These are phyloP conservation scores for Bhutanitis thaidina DNA, from an alignment of 2,888 invertebrate genomes.

Conservation along the genomic window DNA sequence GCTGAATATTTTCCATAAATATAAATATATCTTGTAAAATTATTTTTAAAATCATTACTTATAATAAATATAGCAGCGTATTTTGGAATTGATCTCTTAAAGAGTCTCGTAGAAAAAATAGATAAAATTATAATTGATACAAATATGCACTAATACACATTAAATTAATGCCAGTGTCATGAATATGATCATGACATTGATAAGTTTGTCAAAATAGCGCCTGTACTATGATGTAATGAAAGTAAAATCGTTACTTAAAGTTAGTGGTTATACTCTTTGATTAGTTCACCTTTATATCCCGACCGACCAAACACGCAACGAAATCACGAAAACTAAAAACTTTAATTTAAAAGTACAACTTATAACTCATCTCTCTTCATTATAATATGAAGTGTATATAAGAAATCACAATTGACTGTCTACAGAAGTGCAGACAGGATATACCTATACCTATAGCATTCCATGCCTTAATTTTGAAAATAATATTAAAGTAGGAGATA, in stretches of 20 bases:
- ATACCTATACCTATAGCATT: slow-evolving; percentile 36
- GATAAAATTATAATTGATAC: slow-evolving; percentile 21
- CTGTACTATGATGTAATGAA: not conserved
- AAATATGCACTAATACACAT: not conserved
- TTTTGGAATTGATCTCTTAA: slow-evolving; percentile 40
- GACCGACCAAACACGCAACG: slow-evolving; percentile 37
- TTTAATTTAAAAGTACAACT: slow-evolving; percentile 8
- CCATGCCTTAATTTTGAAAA: slow-evolving; percentile 45
- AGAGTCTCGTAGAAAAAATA: slow-evolving; percentile 29
- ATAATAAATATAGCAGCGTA: slow-evolving; percentile 8
- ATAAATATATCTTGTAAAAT: not conserved
- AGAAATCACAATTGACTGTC: not conserved
- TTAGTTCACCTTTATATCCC: slow-evolving; percentile 15
- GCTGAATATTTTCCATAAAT: not conserved
- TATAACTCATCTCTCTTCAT: not conserved
- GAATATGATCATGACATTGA: not conserved
- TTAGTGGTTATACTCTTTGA: not conserved
- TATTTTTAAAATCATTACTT: not conserved
- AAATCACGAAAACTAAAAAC: slow-evolving; percentile 21
- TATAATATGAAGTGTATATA: not conserved
- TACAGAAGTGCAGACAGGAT: slow-evolving; percentile 10
- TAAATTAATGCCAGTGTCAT: not conserved
- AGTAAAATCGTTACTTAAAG: not conserved
- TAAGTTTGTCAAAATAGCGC: not conserved
- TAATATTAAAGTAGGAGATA: slow-evolving; percentile 34